Base-by-base conservation (phyloP, 1,140 invertebrate genomes). In the Radopholus similis region DNA sequence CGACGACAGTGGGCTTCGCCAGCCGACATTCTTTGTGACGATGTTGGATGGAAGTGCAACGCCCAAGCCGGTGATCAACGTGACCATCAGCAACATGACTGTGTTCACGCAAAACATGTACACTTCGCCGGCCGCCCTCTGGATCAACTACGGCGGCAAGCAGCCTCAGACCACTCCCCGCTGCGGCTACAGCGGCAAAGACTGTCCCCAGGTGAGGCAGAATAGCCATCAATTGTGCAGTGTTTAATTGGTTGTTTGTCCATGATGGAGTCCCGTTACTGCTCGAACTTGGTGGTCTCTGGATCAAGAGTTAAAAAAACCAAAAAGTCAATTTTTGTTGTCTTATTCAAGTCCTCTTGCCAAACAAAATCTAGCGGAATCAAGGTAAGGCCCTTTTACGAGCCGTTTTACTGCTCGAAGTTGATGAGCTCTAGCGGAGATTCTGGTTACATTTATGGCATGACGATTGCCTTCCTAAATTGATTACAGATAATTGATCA, bases 1-100 rank as follows among this genome's bases (percentile, higher is more conserved):
- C 8, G 44, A 63, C 28, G 57, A 74, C 38, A 74, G 75, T 65
- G 72, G 73, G 0, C 74, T 57, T 21, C 40, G 73, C 4, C 47
- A 59, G 26, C 72, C 72, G 23, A 57, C 58, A 21, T 72, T 74
- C 26, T 65, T 35, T 35, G 55, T 64, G 5, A 65, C 55, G 4
- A 58, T 35, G 8, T 56, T 74, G 34, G 55, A 65, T 53, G 9
- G 42, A 18, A n/a, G 18, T 1, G 64, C 68, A 38, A 32, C 28
- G 21, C 58, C 67, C 2, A 57, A 5, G 38, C 57, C 42, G 23
- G 11, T 37, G 11, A 53, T 62, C 21, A 49, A 62, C 49, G 44
- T 62, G 32, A 42, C 58, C 11, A 49, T 62, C 47, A 51, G 15
- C 47, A 51, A 51, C 47, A 51, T 35, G 13, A 23, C 44, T 35